These are phyloP conservation scores for Melipona beecheii DNA, from an alignment of 2,888 invertebrate species.

Conservation along the genomic window DNA sequence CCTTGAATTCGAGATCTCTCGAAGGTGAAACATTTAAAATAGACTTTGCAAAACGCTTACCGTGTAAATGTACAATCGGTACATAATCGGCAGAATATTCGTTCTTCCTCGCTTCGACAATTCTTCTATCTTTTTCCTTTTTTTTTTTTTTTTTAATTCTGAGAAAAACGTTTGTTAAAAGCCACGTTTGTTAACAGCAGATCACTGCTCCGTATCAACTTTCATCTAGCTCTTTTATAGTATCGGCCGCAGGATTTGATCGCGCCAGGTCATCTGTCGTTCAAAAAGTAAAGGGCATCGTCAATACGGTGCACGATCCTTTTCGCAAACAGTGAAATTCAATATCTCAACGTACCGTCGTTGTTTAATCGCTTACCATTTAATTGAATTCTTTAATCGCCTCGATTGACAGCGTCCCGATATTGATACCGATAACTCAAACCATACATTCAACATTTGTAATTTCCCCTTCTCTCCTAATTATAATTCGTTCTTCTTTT, in stretches of 20 bases:
- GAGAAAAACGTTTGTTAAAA: background rate
- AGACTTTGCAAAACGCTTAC: constrained; percentile 21
- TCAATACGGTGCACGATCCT: constrained; percentile 57
- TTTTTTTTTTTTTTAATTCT: too few species aligned
- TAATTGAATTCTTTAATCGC: constrained; percentile 74
- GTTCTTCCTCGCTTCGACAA: too few species aligned
- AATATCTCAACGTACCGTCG: constrained; percentile 57
- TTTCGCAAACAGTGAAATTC: constrained; percentile 65
- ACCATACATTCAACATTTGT: constrained; percentile 11
- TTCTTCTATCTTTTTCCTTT: too few species aligned
- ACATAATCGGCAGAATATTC: background rate
- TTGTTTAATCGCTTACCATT: constrained; percentile 39
- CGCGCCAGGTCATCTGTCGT: constrained; percentile 45
- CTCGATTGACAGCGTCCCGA: constrained; percentile 47
- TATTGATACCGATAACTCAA: constrained; percentile 34
- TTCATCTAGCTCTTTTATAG: constrained; percentile 39
- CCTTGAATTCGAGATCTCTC: too few species aligned
- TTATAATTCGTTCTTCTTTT: background rate
- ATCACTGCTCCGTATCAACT: constrained; percentile 6
- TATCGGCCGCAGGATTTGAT: constrained; percentile 24
- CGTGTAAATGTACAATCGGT: constrained; percentile 18
- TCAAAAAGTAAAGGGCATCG: constrained; percentile 30
- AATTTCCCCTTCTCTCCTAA: background rate
- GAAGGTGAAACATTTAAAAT: too few species aligned
- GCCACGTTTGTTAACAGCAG: background rate